Percentiles rank a stretch among this genome's conserved stretches.
Conservation (phyloP, 2,113 vertebrate genomes). For the Catharus minimus region DNA sequence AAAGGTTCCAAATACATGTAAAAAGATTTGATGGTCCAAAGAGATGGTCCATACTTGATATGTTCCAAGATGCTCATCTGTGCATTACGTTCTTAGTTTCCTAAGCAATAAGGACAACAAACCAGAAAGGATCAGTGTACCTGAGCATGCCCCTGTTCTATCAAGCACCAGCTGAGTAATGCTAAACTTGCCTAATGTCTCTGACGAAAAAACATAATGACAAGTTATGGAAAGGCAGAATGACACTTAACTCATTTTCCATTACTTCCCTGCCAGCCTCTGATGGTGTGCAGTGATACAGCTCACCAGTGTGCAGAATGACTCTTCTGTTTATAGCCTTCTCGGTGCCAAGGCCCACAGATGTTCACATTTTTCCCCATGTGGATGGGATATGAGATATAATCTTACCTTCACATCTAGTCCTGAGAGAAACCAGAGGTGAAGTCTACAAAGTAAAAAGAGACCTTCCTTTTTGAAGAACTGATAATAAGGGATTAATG, state of each 20-base stretch:
- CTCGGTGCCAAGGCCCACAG: not conserved
- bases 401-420: not conserved
- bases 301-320: not conserved
- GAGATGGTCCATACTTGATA: not conserved
- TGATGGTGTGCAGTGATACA: not conserved
- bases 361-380: not conserved
- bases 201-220: not conserved
- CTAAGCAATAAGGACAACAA: not conserved
- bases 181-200: not conserved
- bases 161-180: not conserved
- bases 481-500: not conserved
- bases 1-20: not conserved
- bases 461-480: not conserved
- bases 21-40: not conserved
- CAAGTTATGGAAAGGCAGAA: slow-evolving; percentile 18
- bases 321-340: not conserved
- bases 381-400: not conserved
- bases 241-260: slow-evolving; percentile 12
- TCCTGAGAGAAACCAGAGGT: not conserved
- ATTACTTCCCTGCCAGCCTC: slow-evolving; percentile 17
- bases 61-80: not conserved
- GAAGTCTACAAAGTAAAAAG: not conserved
- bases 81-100: not conserved
- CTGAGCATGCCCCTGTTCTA: not conserved
- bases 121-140: not conserved